Evolutionary conservation across 1,140 invertebrate genomes (phyloP).

Genomic region (Chrysomallon squamiferum): DNA sequence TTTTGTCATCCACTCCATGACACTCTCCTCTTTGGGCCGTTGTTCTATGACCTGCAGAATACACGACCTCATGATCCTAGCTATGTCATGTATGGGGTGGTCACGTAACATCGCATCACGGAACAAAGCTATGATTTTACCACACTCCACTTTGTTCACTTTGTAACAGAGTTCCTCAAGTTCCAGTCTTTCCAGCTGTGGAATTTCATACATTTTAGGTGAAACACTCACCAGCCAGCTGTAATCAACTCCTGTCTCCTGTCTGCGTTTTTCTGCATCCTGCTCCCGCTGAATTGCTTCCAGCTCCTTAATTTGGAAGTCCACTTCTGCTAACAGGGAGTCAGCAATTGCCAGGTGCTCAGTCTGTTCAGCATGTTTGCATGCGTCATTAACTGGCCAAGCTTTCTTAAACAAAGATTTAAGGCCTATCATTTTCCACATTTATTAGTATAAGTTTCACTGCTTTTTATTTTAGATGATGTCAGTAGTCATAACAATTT

Average conservation of each 20-base stretch:
- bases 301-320: conserved; percentile 48
- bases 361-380: conserved; percentile 39
- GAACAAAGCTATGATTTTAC: conserved; percentile 50
- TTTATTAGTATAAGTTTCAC: background rate
- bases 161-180: conserved; percentile 56
- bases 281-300: conserved; percentile 25
- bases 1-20: conserved; percentile 48
- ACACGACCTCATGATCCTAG: conserved; percentile 47
- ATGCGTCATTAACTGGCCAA: conserved; percentile 23
- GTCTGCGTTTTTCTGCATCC: conserved; percentile 36
- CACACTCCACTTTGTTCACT: conserved; percentile 39
- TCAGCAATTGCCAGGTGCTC: conserved; percentile 40
- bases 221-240: conserved; percentile 51
- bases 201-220: conserved; percentile 47
- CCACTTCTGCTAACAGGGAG: conserved; percentile 48
- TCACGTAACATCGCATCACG: conserved; percentile 46
- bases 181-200: conserved; percentile 53
- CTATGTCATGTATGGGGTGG: conserved; percentile 38
- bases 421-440: conserved; percentile 27
- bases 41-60: conserved; percentile 46
- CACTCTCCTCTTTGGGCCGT: conserved; percentile 45
- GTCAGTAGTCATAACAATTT: no score
- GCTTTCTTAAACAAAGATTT: conserved; percentile 34
- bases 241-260: conserved; percentile 54
- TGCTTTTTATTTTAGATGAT: no score